These are phyloP conservation scores for Drosophila nigritarsus DNA, from an alignment of 2,888 invertebrate genomes.

Conservation along the genomic window DNA sequence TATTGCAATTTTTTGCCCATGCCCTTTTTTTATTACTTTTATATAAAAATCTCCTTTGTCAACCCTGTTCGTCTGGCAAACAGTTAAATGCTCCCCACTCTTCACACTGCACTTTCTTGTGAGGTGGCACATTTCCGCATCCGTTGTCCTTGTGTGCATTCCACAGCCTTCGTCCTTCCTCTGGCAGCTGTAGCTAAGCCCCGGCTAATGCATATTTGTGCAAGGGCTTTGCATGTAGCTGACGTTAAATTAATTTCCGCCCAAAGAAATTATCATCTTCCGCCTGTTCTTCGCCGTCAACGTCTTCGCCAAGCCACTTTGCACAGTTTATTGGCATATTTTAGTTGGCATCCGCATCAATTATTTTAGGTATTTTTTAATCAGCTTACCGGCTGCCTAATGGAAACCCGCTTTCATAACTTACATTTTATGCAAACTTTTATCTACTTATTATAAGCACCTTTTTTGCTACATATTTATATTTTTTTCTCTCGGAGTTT, in stretches of 20 bases:
- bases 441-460: neutral
- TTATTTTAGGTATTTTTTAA: conserved; percentile 37
- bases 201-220: conserved; percentile 76
- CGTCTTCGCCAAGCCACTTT: conserved; percentile 8
- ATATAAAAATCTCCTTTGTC: conserved; percentile 55
- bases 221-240: conserved; percentile 62
- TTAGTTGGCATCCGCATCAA: conserved; percentile 37
- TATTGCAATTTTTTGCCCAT: conserved; percentile 56
- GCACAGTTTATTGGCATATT: conserved; percentile 70
- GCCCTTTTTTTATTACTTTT: conserved; percentile 20
- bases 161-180: conserved; percentile 3
- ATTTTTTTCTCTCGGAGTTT: neutral
- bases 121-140: conserved; percentile 46
- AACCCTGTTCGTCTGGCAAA: conserved; percentile 48
- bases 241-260: conserved; percentile 79
- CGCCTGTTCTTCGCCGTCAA: neutral
- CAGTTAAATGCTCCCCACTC: neutral
- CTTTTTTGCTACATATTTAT: neutral
- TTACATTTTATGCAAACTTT: neutral
- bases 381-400: conserved; percentile 25
- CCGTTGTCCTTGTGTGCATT: conserved; percentile 38
- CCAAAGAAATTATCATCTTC: conserved; percentile 66
- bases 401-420: neutral
- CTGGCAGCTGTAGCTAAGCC: conserved; percentile 54
- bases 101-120: neutral